Conservation (phyloP, 1,140 invertebrate genomes). For the Tetramorium simillimum region DNA sequence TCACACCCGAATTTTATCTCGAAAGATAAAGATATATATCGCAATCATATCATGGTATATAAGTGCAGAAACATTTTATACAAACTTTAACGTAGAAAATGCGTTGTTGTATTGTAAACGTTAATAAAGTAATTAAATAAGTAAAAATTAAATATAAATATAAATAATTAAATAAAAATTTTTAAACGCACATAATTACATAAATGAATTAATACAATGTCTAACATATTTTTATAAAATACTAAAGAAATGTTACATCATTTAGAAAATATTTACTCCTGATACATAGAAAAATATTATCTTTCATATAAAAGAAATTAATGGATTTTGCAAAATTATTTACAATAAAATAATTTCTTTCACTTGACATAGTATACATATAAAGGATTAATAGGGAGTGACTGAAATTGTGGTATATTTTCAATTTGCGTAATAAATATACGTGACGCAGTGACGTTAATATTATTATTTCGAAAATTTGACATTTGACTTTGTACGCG, state of each 20-base stretch:
- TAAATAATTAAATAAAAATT: not conserved
- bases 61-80: constrained; percentile 1
- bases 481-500: not conserved
- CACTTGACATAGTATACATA: not conserved
- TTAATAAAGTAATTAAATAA: constrained; percentile 7
- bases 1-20: constrained; percentile 45
- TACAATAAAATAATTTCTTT: not conserved
- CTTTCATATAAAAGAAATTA: not conserved
- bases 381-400: not conserved
- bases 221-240: not conserved
- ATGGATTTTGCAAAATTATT: not conserved
- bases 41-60: not conserved
- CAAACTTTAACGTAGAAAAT: constrained; percentile 12
- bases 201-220: not conserved
- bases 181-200: not conserved
- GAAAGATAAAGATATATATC: constrained; percentile 33
- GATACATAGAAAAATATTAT: not conserved
- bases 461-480: not conserved
- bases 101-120: not conserved
- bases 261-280: not conserved
- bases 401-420: not conserved
- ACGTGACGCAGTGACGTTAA: not conserved
- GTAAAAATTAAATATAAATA: too few relatives aligned
- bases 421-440: not conserved
- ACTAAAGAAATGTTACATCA: not conserved